Percentiles rank a stretch among this genome's conserved stretches.
Evolutionary conservation across 2,888 invertebrate species (phyloP).

Genomic region (Pilophorus perplexus): DNA sequence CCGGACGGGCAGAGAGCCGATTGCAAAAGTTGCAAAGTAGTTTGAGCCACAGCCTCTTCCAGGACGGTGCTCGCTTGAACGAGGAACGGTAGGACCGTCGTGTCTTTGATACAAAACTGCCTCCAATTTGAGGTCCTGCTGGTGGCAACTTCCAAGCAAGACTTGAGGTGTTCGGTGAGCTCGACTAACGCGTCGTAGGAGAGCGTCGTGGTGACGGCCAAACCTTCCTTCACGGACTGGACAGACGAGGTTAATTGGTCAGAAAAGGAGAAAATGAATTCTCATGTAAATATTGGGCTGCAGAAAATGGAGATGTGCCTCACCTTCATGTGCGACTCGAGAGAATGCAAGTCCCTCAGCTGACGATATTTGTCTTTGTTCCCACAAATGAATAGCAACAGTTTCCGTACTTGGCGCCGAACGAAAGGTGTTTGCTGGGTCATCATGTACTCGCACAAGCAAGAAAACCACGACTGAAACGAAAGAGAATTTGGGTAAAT

Average conservation of each 20-base stretch:
- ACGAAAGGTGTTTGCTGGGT: slow-evolving; percentile 85
- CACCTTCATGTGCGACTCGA: slow-evolving; percentile 82
- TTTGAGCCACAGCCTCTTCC: slow-evolving; percentile 87
- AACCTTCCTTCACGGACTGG: slow-evolving; percentile 53
- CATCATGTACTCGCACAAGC: slow-evolving; percentile 94
- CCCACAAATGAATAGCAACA: slow-evolving; percentile 87
- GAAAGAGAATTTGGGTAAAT: not conserved
- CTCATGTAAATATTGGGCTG: too few species aligned
- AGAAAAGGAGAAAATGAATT: too few species aligned
- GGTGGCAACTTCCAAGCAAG: slow-evolving; percentile 88
- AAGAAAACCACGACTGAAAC: slow-evolving; percentile 67
- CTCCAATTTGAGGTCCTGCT: slow-evolving; percentile 92
- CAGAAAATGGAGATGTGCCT: slow-evolving; percentile 25
- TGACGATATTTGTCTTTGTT: slow-evolving; percentile 94
- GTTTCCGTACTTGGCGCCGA: slow-evolving; percentile 86
- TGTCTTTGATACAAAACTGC: slow-evolving; percentile 73
- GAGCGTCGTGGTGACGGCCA: slow-evolving; percentile 43
- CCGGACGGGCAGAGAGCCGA: slow-evolving; percentile 73
- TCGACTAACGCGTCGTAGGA: slow-evolving; percentile 86
- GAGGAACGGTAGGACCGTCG: slow-evolving; percentile 77
- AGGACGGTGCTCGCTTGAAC: slow-evolving; percentile 71
- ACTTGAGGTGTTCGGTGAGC: slow-evolving; percentile 90
- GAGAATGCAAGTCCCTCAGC: slow-evolving; percentile 86
- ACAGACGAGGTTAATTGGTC: too few species aligned
- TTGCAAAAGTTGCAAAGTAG: slow-evolving; percentile 84